These are phyloP conservation scores for Rhabditoides inermis DNA, from an alignment of 2,888 invertebrate genomes.

Conservation along the genomic window DNA sequence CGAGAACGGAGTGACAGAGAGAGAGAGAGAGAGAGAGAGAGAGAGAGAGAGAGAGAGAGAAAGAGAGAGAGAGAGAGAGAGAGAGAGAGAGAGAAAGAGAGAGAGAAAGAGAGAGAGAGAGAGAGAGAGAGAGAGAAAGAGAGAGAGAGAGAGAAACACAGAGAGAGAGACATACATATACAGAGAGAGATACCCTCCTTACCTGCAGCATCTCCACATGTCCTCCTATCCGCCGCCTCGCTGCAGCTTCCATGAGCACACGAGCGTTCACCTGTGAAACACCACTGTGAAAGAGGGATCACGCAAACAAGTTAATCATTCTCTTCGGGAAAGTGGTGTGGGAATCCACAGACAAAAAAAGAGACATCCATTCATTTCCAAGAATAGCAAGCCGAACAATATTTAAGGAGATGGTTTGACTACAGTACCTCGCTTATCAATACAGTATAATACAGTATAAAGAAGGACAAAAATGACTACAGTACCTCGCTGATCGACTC, in stretches of 20 bases:
- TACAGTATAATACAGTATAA: no score
- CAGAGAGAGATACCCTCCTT: background rate
- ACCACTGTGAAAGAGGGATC: no score
- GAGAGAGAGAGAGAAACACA: no score
- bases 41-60: background rate
- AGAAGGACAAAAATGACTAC: background rate
- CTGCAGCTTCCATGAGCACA: conserved; percentile 68
- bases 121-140: background rate
- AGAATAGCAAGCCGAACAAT: no score
- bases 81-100: background rate
- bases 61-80: background rate
- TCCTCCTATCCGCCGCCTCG: conserved; percentile 60
- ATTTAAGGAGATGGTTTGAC: no score
- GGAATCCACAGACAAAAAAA: background rate
- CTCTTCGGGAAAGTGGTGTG: no score
- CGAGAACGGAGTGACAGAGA: no score
- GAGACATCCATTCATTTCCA: conserved; percentile 1
- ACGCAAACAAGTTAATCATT: no score
- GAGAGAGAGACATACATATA: background rate
- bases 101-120: background rate
- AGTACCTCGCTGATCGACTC: conserved; percentile 27
- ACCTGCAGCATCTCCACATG: conserved; percentile 2
- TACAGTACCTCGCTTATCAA: no score
- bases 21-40: no score
- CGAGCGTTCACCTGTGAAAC: conserved; percentile 65